Evolutionary conservation across 2,113 vertebrate species (phyloP).

Genomic region (Cynopterus brachyotis): DNA sequence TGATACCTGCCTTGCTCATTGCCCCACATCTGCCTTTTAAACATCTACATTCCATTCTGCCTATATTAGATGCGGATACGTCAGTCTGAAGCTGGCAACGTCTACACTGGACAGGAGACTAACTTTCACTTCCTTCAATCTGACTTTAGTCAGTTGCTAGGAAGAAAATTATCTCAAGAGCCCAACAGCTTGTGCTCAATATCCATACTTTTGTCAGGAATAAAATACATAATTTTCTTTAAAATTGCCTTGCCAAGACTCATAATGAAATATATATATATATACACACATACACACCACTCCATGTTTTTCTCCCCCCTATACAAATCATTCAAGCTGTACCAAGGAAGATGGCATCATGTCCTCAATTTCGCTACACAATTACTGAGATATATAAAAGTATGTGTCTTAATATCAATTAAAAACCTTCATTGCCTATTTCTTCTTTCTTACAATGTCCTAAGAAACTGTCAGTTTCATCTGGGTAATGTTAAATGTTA

Average conservation of each 20-base stretch:
- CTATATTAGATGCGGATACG: not conserved
- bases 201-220: slow-evolving; percentile 27
- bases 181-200: slow-evolving; percentile 42
- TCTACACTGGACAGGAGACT: slow-evolving; percentile 44
- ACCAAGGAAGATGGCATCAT: not conserved
- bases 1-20: not conserved
- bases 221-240: slow-evolving; percentile 53
- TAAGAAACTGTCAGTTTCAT: slow-evolving; percentile 4
- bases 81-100: slow-evolving; percentile 43
- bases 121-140: slow-evolving; percentile 59
- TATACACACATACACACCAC: not conserved
- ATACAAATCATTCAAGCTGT: slow-evolving; percentile 13
- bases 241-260: slow-evolving; percentile 44
- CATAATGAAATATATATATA: not conserved
- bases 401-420: not conserved
- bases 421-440: not conserved
- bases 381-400: not conserved
- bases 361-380: slow-evolving; percentile 1
- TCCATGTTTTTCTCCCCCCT: not conserved
- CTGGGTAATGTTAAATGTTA: too few relatives aligned
- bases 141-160: slow-evolving; percentile 48
- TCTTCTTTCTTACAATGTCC: not conserved
- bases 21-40: not conserved
- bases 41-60: not conserved
- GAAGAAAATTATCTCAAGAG: slow-evolving; percentile 46